Evolutionary conservation across 2,888 invertebrate genomes (phyloP), one percentile per base, ranked within the genome.

Genomic region (Coelopa pilipes): DNA sequence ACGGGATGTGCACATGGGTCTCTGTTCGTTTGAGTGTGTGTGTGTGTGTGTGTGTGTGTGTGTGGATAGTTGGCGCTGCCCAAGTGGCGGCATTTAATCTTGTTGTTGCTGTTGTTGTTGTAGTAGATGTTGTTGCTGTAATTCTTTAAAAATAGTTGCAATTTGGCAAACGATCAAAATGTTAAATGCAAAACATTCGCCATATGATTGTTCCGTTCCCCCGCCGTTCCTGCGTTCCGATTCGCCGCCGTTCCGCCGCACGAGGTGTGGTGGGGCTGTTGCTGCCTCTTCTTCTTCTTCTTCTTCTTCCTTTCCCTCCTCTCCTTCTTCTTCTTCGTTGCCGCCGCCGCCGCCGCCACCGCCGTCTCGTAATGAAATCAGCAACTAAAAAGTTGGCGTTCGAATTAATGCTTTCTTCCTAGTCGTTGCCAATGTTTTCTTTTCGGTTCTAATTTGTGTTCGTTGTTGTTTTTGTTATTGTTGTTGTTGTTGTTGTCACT

Each of bases 81-180:
- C 49, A 50, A 66, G 49, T 67, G 53, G 55, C 55, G 45, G 55
- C 53, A 67, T 67, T 67, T 67, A 67, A 45, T 67, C 24, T 62
- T 45, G 10, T 70, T 59, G 24, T 62, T 34, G 17, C 50, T 75
- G 59, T 75, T 72, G 57, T 75, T 74, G 15, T 59, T 60, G 62
- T 47, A 50, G 45, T 59, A 47, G 66, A 21, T 69, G 57, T 70
- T 76, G 63, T 74, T 74, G 19, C 66, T 74, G 66, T 75, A 50
- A 70, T 70, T 72, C 24, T 67, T 74, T 74, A 72, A 68, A 74
- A 74, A 75, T 75, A 75, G 68, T 75, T 76, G 72, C 66, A 68
- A 74, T 70, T 79, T 80, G 79, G 80, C 79, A 79, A 75, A 45
- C 50, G 59, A 77, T 78, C 79, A 78, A 78, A 55, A 75, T 70